Percentiles rank a stretch among this genome's conserved stretches.
Conservation (phyloP, 2,113 vertebrate genomes). For the Corythoichthys haematopterus region DNA sequence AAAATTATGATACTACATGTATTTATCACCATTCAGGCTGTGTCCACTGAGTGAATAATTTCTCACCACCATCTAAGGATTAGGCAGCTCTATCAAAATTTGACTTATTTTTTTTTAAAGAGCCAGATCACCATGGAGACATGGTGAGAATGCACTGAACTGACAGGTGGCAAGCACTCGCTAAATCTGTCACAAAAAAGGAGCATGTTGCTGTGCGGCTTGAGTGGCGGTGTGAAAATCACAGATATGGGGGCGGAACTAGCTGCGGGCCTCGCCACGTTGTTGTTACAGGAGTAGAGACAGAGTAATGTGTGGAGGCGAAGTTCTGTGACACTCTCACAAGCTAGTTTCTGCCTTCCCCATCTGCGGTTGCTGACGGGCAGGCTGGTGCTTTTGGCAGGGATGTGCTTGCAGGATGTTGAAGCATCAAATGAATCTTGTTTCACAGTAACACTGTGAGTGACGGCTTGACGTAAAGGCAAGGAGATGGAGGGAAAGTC, state of each 20-base stretch:
- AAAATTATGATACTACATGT: background rate
- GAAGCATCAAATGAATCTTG: slow-evolving; percentile 23
- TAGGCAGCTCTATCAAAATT: slow-evolving; percentile 19
- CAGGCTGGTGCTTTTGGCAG: slow-evolving; percentile 47
- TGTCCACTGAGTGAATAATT: too few species aligned
- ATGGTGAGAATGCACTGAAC: slow-evolving; percentile 28
- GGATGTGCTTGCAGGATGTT: slow-evolving; percentile 29
- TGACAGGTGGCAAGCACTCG: slow-evolving; percentile 53
- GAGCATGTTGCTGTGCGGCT: slow-evolving; percentile 44
- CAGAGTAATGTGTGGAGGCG: slow-evolving; percentile 57
- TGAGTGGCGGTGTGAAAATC: slow-evolving; percentile 51
- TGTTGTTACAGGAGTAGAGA: slow-evolving; percentile 51
- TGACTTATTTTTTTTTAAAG: slow-evolving; percentile 16
- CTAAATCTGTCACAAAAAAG: slow-evolving; percentile 51
- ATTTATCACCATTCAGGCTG: too few species aligned
- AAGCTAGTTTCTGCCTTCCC: slow-evolving; percentile 37
- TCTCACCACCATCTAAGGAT: background rate
- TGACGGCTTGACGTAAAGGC: slow-evolving; percentile 24
- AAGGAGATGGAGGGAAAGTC: slow-evolving; percentile 19
- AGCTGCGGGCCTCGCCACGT: slow-evolving; percentile 45
- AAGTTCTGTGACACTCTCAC: slow-evolving; percentile 46
- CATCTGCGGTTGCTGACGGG: slow-evolving; percentile 54
- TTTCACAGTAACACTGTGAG: slow-evolving; percentile 45
- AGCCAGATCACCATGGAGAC: slow-evolving; percentile 38
- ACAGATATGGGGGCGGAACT: slow-evolving; percentile 49